Conservation (phyloP, 1,140 invertebrate genomes). For the Lepidurus arcticus region DNA sequence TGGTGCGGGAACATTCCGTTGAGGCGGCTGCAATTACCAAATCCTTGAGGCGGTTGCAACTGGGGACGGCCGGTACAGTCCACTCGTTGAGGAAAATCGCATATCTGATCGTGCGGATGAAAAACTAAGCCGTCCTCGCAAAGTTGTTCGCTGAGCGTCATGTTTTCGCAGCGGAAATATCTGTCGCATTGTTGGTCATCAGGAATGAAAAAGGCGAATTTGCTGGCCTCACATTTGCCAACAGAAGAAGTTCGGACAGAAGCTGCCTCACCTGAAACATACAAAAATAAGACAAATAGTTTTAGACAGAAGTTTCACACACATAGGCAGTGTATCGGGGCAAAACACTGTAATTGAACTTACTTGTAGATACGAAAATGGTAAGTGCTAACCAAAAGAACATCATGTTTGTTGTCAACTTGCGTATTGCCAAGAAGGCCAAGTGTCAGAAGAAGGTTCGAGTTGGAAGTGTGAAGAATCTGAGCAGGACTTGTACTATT, state of each 20-base stretch:
- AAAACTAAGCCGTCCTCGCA: conserved; percentile 48
- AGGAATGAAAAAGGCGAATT: conserved; percentile 40
- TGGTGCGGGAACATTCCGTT: conserved; percentile 34
- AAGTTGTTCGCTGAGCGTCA: conserved; percentile 41
- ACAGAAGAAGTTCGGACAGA: background rate
- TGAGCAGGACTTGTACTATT: background rate
- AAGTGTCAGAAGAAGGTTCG: background rate
- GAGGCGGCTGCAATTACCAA: conserved; percentile 34
- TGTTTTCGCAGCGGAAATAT: conserved; percentile 43
- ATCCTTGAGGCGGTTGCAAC: conserved; percentile 37
- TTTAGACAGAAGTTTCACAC: background rate
- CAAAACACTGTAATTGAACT: background rate
- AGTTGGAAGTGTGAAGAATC: background rate
- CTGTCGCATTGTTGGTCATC: conserved; percentile 45
- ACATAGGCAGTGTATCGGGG: background rate
- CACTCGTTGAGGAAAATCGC: conserved; percentile 45
- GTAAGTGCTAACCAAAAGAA: background rate
- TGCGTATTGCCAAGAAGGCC: background rate
- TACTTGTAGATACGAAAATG: background rate
- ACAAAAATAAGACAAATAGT: background rate
- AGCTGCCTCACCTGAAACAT: background rate
- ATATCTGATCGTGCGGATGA: conserved; percentile 40
- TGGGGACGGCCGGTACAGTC: conserved; percentile 41
- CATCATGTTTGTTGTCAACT: background rate
- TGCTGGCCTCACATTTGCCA: conserved; percentile 25